Evolutionary conservation across 2,113 vertebrate species (phyloP).

Genomic region (Seriola quinqueradiata): DNA sequence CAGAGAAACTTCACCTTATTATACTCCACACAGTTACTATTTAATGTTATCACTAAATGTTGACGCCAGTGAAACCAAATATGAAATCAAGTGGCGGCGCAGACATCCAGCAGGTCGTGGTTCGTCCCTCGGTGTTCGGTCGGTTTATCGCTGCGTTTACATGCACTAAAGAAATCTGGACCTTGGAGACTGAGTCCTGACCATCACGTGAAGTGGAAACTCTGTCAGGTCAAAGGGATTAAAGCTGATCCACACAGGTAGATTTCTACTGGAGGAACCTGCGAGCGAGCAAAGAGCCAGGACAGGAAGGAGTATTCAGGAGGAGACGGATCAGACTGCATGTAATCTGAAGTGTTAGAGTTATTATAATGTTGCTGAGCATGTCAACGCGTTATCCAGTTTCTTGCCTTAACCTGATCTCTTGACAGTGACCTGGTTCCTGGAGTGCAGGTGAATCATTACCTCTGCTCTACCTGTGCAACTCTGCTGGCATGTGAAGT

Average conservation of each 20-base stretch:
- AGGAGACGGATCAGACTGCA: not conserved
- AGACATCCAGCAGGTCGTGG: not conserved
- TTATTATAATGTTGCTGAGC: not conserved
- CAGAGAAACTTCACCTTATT: constrained; percentile 27
- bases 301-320: no score
- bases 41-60: constrained; percentile 55
- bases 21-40: constrained; percentile 32
- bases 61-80: constrained; percentile 53
- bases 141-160: constrained; percentile 2
- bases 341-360: not conserved
- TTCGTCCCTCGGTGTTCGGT: not conserved
- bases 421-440: not conserved
- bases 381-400: not conserved
- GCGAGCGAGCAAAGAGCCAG: not conserved
- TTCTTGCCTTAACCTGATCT: not conserved
- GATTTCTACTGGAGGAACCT: not conserved
- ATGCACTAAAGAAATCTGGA: not conserved
- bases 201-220: not conserved
- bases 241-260: not conserved
- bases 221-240: not conserved
- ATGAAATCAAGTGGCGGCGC: not conserved
- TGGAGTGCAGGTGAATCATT: not conserved
- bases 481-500: not conserved
- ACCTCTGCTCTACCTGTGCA: constrained; percentile 13
- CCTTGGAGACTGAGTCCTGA: not conserved